Evolutionary conservation across 1,140 invertebrate species (phyloP), one percentile per base, ranked within the genome.

Genomic region (Ceratoteleas bidentatus): DNA sequence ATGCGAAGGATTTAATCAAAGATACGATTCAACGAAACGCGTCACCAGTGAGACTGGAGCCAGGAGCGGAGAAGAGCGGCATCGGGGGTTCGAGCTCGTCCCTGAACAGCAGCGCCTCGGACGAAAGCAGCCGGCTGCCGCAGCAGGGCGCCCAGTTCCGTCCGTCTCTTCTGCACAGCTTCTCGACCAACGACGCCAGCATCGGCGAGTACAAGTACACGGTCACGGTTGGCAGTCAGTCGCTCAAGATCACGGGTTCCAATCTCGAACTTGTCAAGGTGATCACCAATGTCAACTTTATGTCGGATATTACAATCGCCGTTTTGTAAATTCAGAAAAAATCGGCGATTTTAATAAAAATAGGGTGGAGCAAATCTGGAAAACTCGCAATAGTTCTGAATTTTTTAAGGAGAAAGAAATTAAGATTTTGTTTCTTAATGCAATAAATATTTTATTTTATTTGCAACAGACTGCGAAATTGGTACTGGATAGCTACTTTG

Each of bases 131-230:
- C 86, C 89, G 87, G 85, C 78, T 85, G 76, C 91, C 89, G 36
- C 91, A 89, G 72, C 91, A 87, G 43, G 83, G 84, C 9, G 84
- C 87, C 15, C 87, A 87, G 15, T 78, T 87, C 16, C 88, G 88
- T 53, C 86, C 87, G 34, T 87, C 94, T 72, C 90, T 96, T 60
- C 92, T 95, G 80, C 95, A 96, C 90, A 96, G 95, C 91, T 94
- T 95, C 86, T 96, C 96, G 76, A 95, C 95, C 81, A 96, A 95
- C 89, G 96, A 97, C 91, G 95, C 96, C 84, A 94, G 94, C 83
- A 92, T 96, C 88, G 95, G 95, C 86, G 96, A 97, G 92, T 97
- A 96, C 90, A 96, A 96, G 86, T 96, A 96, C 88, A 96, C 96
- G 61, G 96, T 97, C 49, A 95, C 94, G 78, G 93, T 96, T 84